Conservation (phyloP, 2,113 vertebrate genomes). For the Pygathrix nemaeus region DNA sequence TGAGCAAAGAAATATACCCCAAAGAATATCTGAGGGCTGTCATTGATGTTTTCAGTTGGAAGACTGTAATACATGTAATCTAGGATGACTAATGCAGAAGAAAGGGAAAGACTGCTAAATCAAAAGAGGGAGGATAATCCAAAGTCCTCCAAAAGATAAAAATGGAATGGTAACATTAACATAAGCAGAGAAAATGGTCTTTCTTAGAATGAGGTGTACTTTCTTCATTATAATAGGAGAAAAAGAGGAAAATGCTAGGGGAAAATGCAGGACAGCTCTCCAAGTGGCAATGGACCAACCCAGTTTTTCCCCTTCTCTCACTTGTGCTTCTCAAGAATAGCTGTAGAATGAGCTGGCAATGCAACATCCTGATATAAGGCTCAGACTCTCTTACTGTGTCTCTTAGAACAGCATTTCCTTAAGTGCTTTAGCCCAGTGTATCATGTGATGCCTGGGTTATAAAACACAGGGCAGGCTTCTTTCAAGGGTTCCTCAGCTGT, state of each 20-base stretch:
- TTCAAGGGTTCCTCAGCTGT: not conserved
- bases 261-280: not conserved
- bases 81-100: not conserved
- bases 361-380: not conserved
- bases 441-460: not conserved
- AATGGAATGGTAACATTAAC: not conserved
- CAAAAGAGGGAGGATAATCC: not conserved
- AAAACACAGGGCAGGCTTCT: not conserved
- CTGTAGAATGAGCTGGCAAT: not conserved
- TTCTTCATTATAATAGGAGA: not conserved
- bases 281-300: accelerated
- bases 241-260: not conserved
- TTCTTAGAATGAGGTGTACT: not conserved
- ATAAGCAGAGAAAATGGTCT: not conserved
- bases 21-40: accelerated
- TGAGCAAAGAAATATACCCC: not conserved
- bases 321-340: not conserved
- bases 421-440: not conserved
- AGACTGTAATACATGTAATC: not conserved
- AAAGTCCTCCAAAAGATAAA: not conserved
- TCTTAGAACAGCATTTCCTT: not conserved
- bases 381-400: no score
- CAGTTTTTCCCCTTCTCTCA: not conserved
- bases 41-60: not conserved
- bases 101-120: not conserved